Evolutionary conservation across 2,113 vertebrate genomes (phyloP).

Genomic region (Muntiacus reevesi): DNA sequence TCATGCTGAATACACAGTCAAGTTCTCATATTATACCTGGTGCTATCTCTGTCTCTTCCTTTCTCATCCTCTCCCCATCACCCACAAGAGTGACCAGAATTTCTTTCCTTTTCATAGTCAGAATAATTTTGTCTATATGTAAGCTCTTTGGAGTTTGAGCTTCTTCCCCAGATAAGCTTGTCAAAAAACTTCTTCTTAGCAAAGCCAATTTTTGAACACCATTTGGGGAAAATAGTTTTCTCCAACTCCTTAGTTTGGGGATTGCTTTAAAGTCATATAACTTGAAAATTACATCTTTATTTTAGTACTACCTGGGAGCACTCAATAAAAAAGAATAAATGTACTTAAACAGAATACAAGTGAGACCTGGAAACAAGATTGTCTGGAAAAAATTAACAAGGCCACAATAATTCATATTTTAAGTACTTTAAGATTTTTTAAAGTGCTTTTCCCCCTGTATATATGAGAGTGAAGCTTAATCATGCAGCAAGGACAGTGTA

Average conservation of each 20-base stretch:
- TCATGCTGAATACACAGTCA: not conserved
- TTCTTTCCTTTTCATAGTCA: not conserved
- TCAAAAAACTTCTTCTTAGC: not conserved
- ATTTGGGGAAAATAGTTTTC: not conserved
- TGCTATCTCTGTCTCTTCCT: not conserved
- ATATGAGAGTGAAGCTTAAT: not conserved
- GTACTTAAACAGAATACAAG: not conserved
- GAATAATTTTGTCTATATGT: not conserved
- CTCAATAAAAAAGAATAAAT: not conserved
- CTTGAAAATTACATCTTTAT: not conserved
- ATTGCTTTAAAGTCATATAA: not conserved
- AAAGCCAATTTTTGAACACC: not conserved
- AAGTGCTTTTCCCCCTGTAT: not conserved
- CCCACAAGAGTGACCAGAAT: not conserved
- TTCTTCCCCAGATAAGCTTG: not conserved
- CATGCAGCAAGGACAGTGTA: not conserved
- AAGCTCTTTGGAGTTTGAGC: not conserved
- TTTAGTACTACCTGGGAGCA: not conserved
- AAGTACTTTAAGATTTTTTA: not conserved
- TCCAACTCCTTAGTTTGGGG: not conserved
- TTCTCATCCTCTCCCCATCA: not conserved
- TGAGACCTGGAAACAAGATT: not conserved
- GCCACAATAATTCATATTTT: not conserved
- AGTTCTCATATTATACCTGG: not conserved
- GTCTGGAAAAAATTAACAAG: not conserved